These are phyloP conservation scores for Myiothlypis coronata DNA, from an alignment of 2,797 vertebrate species.

Conservation along the genomic window DNA sequence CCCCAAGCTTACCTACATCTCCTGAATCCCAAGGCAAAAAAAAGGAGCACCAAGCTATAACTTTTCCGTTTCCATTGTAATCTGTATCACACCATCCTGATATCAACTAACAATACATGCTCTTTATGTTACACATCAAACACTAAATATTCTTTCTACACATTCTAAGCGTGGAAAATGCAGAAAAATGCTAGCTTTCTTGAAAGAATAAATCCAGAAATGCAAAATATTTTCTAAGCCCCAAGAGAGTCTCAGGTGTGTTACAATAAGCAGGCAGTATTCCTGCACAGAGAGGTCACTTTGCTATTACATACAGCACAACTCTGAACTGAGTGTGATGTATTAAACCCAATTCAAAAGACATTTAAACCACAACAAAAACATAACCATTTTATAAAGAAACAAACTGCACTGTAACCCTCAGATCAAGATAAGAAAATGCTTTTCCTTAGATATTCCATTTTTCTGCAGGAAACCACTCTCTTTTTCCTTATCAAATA, in stretches of 20 bases:
- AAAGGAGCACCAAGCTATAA: neutral
- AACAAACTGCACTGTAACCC: neutral
- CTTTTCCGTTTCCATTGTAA: neutral
- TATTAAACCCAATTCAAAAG: neutral
- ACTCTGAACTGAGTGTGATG: neutral
- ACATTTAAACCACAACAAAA: neutral
- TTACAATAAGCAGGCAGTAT: neutral
- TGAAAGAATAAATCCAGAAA: neutral
- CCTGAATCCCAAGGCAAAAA: neutral
- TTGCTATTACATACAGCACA: neutral
- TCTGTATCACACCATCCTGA: neutral
- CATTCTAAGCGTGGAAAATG: neutral
- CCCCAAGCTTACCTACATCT: neutral
- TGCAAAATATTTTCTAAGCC: neutral
- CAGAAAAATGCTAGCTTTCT: neutral
- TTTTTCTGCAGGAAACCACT: neutral
- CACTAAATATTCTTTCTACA: neutral
- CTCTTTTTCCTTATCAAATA: neutral
- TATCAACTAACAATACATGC: neutral
- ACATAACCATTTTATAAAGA: neutral
- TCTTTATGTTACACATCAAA: fast-evolving
- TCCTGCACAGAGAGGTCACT: neutral
- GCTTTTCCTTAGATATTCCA: neutral
- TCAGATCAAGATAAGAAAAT: neutral
- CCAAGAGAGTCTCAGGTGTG: neutral